Percentiles rank a stretch among this genome's conserved stretches.
These are phyloP conservation scores for Euproctis similis DNA, from an alignment of 2,888 invertebrate species.

Conservation along the genomic window DNA sequence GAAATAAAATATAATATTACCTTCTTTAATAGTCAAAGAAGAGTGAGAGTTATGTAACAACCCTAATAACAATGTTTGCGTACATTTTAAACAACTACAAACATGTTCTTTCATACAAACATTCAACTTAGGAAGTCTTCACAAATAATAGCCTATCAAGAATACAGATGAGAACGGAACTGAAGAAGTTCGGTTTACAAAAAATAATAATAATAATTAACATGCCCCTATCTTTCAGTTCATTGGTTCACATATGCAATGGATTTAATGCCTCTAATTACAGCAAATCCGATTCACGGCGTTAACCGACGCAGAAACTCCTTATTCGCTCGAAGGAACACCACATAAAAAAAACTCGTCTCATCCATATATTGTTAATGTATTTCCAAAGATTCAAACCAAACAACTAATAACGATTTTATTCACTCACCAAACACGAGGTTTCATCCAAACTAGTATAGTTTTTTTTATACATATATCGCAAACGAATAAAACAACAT, in stretches of 20 bases:
- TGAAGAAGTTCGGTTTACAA: conserved; percentile 14
- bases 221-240: conserved; percentile 23
- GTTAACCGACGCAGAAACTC: conserved; percentile 55
- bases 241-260: conserved; percentile 34
- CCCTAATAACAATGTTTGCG: not conserved
- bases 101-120: conserved; percentile 2
- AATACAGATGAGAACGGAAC: conserved; percentile 12
- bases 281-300: conserved; percentile 57
- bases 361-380: conserved; percentile 53
- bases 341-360: conserved; percentile 41
- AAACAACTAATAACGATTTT: conserved; percentile 58
- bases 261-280: conserved; percentile 50
- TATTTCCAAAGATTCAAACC: conserved; percentile 46
- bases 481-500: conserved; percentile 51
- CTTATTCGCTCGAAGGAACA: conserved; percentile 44
- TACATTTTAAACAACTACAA: not conserved
- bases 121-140: too few relatives aligned
- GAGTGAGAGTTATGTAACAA: not conserved
- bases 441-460: conserved; percentile 22
- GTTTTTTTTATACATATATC: conserved; percentile 14
- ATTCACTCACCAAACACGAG: conserved; percentile 49
- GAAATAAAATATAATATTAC: too few relatives aligned
- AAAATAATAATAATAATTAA: too few relatives aligned
- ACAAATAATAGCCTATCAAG: too few relatives aligned
- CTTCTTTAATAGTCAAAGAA: too few relatives aligned